Evolutionary conservation across 2,113 vertebrate genomes (phyloP).

Genomic region (Hylia prasina): DNA sequence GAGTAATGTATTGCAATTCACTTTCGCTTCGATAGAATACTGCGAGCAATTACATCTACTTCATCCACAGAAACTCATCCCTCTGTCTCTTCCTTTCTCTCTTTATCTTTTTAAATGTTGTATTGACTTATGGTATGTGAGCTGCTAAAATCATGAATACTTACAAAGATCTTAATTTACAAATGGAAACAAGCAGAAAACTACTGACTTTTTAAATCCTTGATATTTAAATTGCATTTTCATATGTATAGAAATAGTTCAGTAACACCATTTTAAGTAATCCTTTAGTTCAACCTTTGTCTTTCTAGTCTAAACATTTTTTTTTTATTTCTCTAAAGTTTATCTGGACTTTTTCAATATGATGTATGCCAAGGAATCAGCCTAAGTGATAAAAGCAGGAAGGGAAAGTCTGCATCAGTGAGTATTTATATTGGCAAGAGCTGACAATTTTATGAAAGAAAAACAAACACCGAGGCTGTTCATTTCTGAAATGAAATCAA

Average conservation of each 20-base stretch:
- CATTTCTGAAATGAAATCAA: conserved; percentile 72
- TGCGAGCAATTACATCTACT: not conserved
- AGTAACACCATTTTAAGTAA: conserved; percentile 42
- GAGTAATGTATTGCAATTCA: not conserved
- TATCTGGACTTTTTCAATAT: conserved; percentile 71
- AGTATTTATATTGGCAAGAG: conserved; percentile 80
- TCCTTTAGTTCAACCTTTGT: conserved; percentile 49
- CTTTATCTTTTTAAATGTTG: not conserved
- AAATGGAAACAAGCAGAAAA: conserved; percentile 20
- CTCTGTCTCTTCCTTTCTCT: not conserved
- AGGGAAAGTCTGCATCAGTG: conserved; percentile 75
- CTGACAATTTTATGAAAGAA: conserved; percentile 71
- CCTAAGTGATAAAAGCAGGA: conserved; percentile 70
- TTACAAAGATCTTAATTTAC: not conserved
- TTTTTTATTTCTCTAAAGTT: conserved; percentile 40
- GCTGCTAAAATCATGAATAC: not conserved
- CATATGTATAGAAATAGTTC: conserved; percentile 26
- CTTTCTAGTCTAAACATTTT: conserved; percentile 67
- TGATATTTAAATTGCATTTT: conserved; percentile 28
- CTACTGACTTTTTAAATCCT: not conserved
- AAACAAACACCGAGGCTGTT: conserved; percentile 72
- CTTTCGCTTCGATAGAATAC: not conserved
- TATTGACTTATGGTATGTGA: not conserved
- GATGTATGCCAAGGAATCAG: conserved; percentile 63
- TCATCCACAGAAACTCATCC: not conserved